These are phyloP conservation scores for Agrypnus murinus DNA, from an alignment of 2,888 invertebrate genomes.

Conservation along the genomic window DNA sequence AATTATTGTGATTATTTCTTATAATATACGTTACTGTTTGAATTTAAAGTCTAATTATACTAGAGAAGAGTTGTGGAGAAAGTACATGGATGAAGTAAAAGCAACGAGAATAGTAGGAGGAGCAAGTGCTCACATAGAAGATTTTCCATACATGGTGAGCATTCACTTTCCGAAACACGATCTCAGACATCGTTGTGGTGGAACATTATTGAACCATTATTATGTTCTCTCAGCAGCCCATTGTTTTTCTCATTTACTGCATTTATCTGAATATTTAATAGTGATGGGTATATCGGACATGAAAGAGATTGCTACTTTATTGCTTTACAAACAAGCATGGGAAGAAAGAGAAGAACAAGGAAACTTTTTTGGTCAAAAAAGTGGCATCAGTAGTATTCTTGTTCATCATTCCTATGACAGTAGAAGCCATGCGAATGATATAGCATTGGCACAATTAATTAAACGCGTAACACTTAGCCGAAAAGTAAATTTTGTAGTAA, in stretches of 20 bases:
- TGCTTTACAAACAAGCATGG: background rate
- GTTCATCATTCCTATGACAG: background rate
- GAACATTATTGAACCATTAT: background rate
- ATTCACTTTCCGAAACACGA: background rate
- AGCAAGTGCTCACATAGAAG: background rate
- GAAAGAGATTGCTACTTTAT: background rate
- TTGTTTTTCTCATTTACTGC: background rate
- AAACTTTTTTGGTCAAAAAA: background rate
- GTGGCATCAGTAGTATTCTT: background rate
- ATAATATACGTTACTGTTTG: too few relatives aligned
- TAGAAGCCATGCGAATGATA: background rate
- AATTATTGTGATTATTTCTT: too few relatives aligned
- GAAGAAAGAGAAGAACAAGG: background rate
- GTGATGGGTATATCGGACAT: background rate
- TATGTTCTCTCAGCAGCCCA: slow-evolving; percentile 8
- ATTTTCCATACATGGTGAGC: background rate
- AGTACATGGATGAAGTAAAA: too few relatives aligned
- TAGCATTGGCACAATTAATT: background rate
- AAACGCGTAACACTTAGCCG: background rate
- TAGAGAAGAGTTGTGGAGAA: too few relatives aligned
- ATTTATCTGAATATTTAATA: background rate
- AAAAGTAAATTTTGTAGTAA: background rate
- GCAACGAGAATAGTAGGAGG: slow-evolving; percentile 6
- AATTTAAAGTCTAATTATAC: too few relatives aligned
- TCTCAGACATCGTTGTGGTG: background rate